Percentiles rank a stretch among this genome's conserved stretches.
Evolutionary conservation across 2,113 vertebrate genomes (phyloP).

Genomic region (Odontesthes bonariensis): DNA sequence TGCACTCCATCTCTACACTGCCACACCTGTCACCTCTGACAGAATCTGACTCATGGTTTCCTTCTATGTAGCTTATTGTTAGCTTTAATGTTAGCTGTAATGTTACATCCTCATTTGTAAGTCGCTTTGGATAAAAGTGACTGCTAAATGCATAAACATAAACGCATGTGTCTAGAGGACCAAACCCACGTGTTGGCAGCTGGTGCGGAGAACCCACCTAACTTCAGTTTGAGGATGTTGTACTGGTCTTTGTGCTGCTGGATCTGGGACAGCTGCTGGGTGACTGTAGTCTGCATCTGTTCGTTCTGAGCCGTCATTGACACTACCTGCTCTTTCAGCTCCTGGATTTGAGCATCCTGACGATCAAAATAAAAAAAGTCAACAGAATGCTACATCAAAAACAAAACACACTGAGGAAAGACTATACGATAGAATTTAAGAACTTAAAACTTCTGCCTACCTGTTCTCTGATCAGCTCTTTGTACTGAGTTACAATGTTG

Average conservation of each 20-base stretch:
- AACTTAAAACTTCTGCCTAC: constrained; percentile 66
- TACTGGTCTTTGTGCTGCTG: constrained; percentile 99
- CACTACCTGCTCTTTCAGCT: constrained; percentile 89
- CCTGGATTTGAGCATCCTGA: constrained; percentile 93
- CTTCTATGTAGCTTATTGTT: too few species aligned
- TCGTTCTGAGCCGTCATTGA: constrained; percentile 88
- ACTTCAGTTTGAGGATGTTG: constrained; percentile 95
- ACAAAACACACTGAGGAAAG: not conserved
- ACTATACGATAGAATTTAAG: not conserved
- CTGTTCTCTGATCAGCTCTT: constrained; percentile 97
- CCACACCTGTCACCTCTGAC: too few species aligned
- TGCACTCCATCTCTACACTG: too few species aligned
- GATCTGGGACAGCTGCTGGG: constrained; percentile 93
- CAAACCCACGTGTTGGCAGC: not conserved
- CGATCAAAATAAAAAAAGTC: constrained; percentile 11
- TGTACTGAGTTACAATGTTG: constrained; percentile 97
- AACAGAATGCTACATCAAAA: not conserved
- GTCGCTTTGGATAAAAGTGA: too few species aligned
- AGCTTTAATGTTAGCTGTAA: too few species aligned
- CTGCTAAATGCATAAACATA: too few species aligned
- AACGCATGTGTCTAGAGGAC: not conserved
- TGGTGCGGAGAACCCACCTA: constrained; percentile 81
- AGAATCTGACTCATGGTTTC: too few species aligned
- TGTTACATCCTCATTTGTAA: too few species aligned
- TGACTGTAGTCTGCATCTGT: constrained; percentile 87